A percentile compares a stretch with the other conserved stretches of the same genome.
phyloP scores from a whole-genome alignment of 2,888 invertebrate genomes.

The Busseola fusca region DNA sequence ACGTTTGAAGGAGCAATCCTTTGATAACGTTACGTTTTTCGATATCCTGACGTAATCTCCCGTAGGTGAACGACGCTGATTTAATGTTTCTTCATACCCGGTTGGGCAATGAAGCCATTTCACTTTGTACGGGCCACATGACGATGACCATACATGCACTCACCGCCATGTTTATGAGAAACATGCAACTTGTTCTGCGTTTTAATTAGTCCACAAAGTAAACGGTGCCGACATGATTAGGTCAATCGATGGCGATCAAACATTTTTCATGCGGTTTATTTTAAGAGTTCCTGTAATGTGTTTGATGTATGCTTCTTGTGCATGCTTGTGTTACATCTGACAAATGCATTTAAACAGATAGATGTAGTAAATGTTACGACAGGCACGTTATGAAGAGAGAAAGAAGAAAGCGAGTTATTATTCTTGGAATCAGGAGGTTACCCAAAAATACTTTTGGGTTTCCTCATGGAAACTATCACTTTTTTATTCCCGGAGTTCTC shows the following conservation, averaged over 20 bases:
- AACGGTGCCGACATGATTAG: conserved; percentile 78
- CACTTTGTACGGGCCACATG: conserved; percentile 43
- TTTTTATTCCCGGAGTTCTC: conserved; percentile 5
- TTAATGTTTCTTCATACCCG: conserved; percentile 42
- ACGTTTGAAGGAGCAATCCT: conserved; percentile 48
- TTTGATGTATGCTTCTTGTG: conserved; percentile 59
- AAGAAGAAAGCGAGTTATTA: conserved; percentile 42
- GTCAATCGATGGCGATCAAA: conserved; percentile 80
- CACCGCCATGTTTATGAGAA: conserved; percentile 57
- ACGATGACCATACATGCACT: conserved; percentile 60
- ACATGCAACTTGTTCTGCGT: conserved; percentile 52
- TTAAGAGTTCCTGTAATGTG: conserved; percentile 69
- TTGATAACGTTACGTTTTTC: conserved; percentile 45
- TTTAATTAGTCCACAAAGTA: conserved; percentile 79
- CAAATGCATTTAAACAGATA: conserved; percentile 50
- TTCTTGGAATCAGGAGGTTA: conserved; percentile 27
- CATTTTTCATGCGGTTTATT: conserved; percentile 75
- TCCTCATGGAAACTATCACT: conserved; percentile 6
- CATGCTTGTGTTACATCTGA: conserved; percentile 52
- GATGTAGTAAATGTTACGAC: conserved; percentile 51
- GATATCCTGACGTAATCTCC: conserved; percentile 44
- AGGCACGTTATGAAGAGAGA: conserved; percentile 28
- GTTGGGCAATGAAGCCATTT: conserved; percentile 55
- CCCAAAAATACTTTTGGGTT: conserved; percentile 27
- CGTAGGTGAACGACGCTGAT: conserved; percentile 39